These are phyloP conservation scores for Liodrosophila aerea DNA, from an alignment of 2,888 invertebrate genomes.

Conservation along the genomic window DNA sequence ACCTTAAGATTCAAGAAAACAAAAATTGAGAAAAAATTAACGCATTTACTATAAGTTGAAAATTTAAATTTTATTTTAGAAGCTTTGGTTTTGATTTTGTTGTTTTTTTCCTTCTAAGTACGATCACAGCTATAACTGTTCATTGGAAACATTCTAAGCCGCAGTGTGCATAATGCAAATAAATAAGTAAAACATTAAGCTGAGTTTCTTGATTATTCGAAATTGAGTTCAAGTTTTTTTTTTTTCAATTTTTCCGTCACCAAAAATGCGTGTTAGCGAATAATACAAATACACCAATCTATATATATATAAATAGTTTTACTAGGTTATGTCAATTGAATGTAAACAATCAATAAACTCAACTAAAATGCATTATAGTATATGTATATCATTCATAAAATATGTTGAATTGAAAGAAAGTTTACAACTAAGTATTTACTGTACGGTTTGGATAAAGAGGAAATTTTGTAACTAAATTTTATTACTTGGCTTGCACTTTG, in stretches of 20 bases:
- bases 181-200: slow-evolving; percentile 76
- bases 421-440: slow-evolving; percentile 77
- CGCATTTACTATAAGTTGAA: slow-evolving; percentile 35
- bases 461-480: slow-evolving; percentile 81
- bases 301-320: too few species aligned
- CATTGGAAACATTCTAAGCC: slow-evolving; percentile 77
- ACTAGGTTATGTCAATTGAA: slow-evolving; percentile 40
- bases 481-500: slow-evolving; percentile 74
- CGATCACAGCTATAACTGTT: slow-evolving; percentile 56
- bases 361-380: slow-evolving; percentile 69
- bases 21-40: slow-evolving; percentile 29
- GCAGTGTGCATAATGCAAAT: slow-evolving; percentile 82
- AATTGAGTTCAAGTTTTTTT: background rate
- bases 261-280: slow-evolving; percentile 65
- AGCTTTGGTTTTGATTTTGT: slow-evolving; percentile 32
- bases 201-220: slow-evolving; percentile 71
- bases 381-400: slow-evolving; percentile 61
- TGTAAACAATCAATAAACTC: slow-evolving; percentile 72
- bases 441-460: slow-evolving; percentile 81
- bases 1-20: slow-evolving; percentile 12
- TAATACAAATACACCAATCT: slow-evolving; percentile 65
- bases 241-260: slow-evolving; percentile 33
- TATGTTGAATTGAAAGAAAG: slow-evolving; percentile 67
- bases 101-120: slow-evolving; percentile 37
- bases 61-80: slow-evolving; percentile 32